Base-by-base conservation (phyloP, 2,888 invertebrate genomes). In the Latheticus oryzae region DNA sequence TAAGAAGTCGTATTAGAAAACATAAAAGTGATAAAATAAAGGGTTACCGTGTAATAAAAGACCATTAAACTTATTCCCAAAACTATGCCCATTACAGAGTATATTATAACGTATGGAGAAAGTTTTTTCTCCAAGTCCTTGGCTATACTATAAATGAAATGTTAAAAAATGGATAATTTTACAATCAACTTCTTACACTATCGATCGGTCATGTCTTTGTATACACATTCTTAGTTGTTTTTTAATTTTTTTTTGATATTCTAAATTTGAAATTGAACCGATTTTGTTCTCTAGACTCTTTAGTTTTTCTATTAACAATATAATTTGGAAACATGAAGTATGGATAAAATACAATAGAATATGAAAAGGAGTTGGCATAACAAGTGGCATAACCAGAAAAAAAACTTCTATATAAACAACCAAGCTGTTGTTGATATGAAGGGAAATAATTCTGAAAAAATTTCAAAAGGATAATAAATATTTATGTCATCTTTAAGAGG, bases 191-290 rank as follows among this genome's bases (percentile, higher is more conserved):
- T n/a, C n/a, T n/a, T n/a, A n/a, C n/a, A n/a, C n/a, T n/a, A n/a
- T n/a, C n/a, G n/a, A n/a, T n/a, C n/a, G n/a, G n/a, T n/a, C n/a
- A n/a, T n/a, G n/a, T n/a, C n/a, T n/a, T n/a, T n/a, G n/a, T n/a
- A 28, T 28, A 9, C 28, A 28, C 5, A 5, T 28, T 28, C 12
- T 28, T 3, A 28, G 28, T 28, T 12, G 2, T 9, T 28, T 2
- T 28, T 28, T 28, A 12, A 28, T 28, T 28, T 9, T 12, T 28
- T 28, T 9, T 28, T 28, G 28, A 28, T 28, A 28, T 5, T 9
- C 12, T 3, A 12, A 9, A 28, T 28, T 9, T 1, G 9, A 9
- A 11, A 28, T 9, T 9, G 12, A 28, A 2, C 3, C 9, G 9
- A 8, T 5, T 24, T n/a, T 2, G 2, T n/a, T 12, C 5, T 9